Base-by-base conservation (phyloP, 2,888 invertebrate genomes). In the Ligdia adustata region DNA sequence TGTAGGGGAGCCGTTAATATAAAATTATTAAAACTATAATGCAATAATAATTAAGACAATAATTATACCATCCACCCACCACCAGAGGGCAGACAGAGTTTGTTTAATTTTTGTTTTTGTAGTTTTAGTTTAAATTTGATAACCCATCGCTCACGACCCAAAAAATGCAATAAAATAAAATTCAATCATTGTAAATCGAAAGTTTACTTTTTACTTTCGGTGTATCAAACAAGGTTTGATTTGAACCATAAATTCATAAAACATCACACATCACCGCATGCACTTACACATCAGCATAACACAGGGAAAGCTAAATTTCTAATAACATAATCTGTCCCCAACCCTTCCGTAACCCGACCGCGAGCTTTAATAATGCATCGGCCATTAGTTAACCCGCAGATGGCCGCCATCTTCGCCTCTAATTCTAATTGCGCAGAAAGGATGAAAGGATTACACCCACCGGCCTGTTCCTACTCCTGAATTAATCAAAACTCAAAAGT, bases 311-410 rank as follows among this genome's bases (percentile, higher is more conserved):
- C 62, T 59, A 75, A 77, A 78, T 75, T 73, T 72, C 70, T 83
- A 79, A 84, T 76, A 73, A 68, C 80, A 78, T 86, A 86, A 88
- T 87, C 86, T 82, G 82, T 84, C 84, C 76, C 75, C 80, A 82
- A 81, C 84, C 84, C 84, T 81, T 74, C 65, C 59, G 62, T 61
- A 66, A 52, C 64, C 64, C 66, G 69, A 64, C 72, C 48, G 37
- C 48, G 38, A 72, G 72, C 68, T 79, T 90, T 83, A 90, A 90
- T 90, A 90, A 90, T 90, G 84, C 84, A 90, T 75, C 69, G 73
- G 68, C 88, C 90, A 90, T 90, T 90, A 90, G 83, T 83, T 82
- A 82, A 81, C 82, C 81, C 84, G 66, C 87, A 85, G 87, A 87
- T 82, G 84, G 74, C 67, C 66, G 61, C 75, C 76, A 78, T 82